Conservation (phyloP, 2,797 vertebrate genomes). For the Hozukius guyotensis region DNA sequence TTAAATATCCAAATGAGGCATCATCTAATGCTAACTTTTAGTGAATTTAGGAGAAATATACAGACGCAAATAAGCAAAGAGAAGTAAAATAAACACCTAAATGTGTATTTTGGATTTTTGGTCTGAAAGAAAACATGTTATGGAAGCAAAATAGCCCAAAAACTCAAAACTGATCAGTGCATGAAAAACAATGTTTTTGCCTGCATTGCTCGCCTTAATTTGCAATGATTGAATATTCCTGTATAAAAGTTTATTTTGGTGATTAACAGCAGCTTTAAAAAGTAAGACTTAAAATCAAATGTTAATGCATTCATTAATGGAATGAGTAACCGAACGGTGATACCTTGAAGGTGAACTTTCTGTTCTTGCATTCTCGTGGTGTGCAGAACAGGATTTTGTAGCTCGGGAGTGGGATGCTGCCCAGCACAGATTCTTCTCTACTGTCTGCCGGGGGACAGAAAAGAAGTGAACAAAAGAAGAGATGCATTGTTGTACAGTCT, state of each 20-base stretch:
- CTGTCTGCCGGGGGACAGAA: conserved; percentile 81
- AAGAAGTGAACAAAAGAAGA: not conserved
- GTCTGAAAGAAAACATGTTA: not conserved
- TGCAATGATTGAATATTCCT: not conserved
- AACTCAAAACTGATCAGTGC: not conserved
- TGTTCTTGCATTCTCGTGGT: conserved; percentile 87
- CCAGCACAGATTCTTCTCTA: conserved; percentile 89
- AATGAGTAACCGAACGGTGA: not conserved
- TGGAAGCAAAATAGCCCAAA: not conserved
- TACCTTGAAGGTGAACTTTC: conserved; percentile 92
- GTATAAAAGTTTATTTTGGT: not conserved
- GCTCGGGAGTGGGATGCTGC: conserved; percentile 91
- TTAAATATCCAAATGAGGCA: not conserved
- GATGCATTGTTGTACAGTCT: not conserved
- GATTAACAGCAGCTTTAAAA: not conserved
- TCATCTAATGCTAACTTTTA: not conserved
- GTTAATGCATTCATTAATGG: not conserved
- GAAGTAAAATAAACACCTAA: not conserved
- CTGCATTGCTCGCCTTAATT: not conserved
- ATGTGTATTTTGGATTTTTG: not conserved
- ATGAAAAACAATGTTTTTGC: not conserved
- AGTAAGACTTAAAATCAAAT: not conserved
- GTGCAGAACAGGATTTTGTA: conserved; percentile 89
- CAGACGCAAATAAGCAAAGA: not conserved
- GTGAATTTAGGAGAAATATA: not conserved